These are phyloP conservation scores for Bothrops alternatus DNA, from an alignment of 2,797 vertebrate genomes.

Conservation along the genomic window DNA sequence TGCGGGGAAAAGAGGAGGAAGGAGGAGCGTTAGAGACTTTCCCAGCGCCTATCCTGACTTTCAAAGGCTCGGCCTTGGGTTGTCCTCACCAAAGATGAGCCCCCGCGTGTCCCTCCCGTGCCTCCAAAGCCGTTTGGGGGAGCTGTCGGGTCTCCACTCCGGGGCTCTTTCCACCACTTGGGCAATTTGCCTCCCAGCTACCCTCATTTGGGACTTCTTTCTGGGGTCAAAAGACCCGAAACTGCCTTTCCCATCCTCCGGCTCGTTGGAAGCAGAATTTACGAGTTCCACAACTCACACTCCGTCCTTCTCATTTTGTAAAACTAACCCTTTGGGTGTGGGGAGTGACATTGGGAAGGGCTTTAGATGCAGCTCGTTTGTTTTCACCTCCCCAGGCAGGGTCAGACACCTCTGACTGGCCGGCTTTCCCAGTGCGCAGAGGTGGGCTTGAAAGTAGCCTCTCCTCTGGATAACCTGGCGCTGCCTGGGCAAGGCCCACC, in stretches of 20 bases:
- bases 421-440: not conserved
- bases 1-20: too few relatives aligned
- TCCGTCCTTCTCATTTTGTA: not conserved
- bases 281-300: not conserved
- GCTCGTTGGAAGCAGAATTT: not conserved
- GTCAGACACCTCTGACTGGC: not conserved
- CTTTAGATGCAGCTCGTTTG: not conserved
- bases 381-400: not conserved
- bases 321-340: not conserved
- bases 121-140: not conserved
- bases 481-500: not conserved
- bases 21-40: not conserved
- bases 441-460: not conserved
- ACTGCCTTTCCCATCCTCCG: not conserved
- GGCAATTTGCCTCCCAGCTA: not conserved
- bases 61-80: not conserved
- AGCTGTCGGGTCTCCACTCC: not conserved
- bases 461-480: not conserved
- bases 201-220: not conserved
- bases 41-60: not conserved
- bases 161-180: not conserved
- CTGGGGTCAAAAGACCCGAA: not conserved
- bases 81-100: not conserved
- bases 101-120: not conserved
- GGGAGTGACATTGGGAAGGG: not conserved